phyloP scores from a whole-genome alignment of 2,888 invertebrate genomes.

The Anthrax anthrax region DNA sequence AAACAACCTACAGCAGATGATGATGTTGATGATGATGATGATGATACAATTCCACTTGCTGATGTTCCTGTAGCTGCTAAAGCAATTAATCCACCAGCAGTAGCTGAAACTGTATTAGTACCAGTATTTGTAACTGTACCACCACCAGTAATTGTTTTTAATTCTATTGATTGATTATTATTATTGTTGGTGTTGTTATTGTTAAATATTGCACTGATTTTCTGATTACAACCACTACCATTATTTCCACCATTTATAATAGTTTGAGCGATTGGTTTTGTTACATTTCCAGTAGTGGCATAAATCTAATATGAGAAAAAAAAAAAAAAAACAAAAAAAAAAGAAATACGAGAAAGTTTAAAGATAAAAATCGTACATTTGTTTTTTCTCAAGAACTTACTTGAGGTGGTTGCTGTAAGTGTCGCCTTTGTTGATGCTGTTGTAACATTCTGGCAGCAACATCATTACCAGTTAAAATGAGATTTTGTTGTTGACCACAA shows the following conservation, averaged over 20 bases:
- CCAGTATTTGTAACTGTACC: constrained; percentile 6
- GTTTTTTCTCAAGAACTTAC: too few relatives aligned
- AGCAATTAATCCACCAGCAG: not conserved
- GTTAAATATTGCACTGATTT: constrained; percentile 10
- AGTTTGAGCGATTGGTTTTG: constrained; percentile 1
- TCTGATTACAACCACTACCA: constrained; percentile 5
- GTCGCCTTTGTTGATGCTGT: constrained; percentile 21
- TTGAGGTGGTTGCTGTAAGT: too few relatives aligned
- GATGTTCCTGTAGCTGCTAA: not conserved
- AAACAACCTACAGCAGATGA: constrained; percentile 14
- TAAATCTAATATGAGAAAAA: not conserved
- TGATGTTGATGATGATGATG: not conserved
- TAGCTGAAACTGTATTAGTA: not conserved
- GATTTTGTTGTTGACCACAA: constrained; percentile 23
- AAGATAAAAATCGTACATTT: too few relatives aligned
- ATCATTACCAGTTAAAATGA: constrained; percentile 26
- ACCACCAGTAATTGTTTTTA: too few relatives aligned
- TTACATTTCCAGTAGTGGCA: not conserved
- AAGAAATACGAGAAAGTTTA: too few relatives aligned
- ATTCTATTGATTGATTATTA: not conserved
- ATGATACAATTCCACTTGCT: constrained; percentile 2
- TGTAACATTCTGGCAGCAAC: constrained; percentile 24
- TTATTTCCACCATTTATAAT: not conserved
- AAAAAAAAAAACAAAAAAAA: not conserved
- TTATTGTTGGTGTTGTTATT: constrained; percentile 1